Evolutionary conservation across 2,888 invertebrate genomes (phyloP).

Genomic region (Ophion costatus): DNA sequence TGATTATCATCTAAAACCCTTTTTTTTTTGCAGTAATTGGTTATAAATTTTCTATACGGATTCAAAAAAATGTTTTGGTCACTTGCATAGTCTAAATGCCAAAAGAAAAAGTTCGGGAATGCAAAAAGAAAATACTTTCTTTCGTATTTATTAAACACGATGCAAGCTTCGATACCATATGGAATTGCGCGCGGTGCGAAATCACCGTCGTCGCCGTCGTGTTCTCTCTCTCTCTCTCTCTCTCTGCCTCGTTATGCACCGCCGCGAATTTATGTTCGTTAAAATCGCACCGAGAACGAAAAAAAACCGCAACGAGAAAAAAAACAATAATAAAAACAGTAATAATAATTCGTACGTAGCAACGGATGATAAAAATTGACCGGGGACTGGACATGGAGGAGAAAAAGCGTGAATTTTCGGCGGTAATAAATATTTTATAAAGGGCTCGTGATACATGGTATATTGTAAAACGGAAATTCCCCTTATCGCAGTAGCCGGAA

Average conservation of each 20-base stretch:
- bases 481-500: conserved; percentile 53
- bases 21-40: no score
- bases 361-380: conserved; percentile 64
- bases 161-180: no score
- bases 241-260: conserved; percentile 57
- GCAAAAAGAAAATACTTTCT: no score
- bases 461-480: conserved; percentile 61
- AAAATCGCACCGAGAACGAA: conserved; percentile 53
- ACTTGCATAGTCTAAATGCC: no score
- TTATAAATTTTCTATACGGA: no score
- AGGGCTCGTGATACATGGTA: conserved; percentile 26
- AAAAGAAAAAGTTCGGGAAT: no score
- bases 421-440: conserved; percentile 57
- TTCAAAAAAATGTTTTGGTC: no score
- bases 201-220: conserved; percentile 67
- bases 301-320: conserved; percentile 33
- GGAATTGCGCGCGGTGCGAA: conserved; percentile 59
- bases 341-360: conserved; percentile 38
- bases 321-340: conserved; percentile 19
- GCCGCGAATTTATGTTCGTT: conserved; percentile 69
- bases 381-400: conserved; percentile 48
- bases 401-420: conserved; percentile 51
- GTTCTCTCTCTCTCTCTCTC: conserved; percentile 52
- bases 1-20: no score
- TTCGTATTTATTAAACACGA: no score